Evolutionary conservation across 1,140 invertebrate genomes (phyloP), one percentile per base, ranked within the genome.

Genomic region (Agrypnia vestita): DNA sequence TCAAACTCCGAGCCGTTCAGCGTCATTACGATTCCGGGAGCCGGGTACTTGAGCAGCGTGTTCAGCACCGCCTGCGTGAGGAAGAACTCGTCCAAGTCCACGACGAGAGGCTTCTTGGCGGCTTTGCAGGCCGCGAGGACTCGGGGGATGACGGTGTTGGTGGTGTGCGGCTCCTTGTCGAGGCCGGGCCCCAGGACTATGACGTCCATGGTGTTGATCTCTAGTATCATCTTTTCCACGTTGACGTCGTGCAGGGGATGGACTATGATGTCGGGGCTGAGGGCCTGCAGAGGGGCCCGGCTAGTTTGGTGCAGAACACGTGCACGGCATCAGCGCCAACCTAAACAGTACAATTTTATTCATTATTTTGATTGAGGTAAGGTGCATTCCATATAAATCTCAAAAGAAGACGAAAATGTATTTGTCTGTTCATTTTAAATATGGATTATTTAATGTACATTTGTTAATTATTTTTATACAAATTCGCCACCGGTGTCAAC

Each of bases 241-340:
- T 88, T 84, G 25, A 85, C 84, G 43, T 89, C 93, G 81, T 91
- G 92, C 84, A 93, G 84, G 4, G 95, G 95, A 85, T 95, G 92
- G 9, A 97, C 95, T 84, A 96, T 96, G 0, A 96, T 87, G 83
- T 97, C 95, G 13, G 96, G 95, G 84, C 93, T 95, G 84, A 94
- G 96, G 9, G 91, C 91, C 84, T 97, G 97, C 71, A 97, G 94
- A 0, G 94, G 8, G 87, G 84, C 8, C 94, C 92, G 9, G 95
- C 94, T 12, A 92, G 91, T 81, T 89, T 88, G 6, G 90, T 87
- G 84, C 94, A 95, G 84, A 96, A 94, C 3, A 96, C 90, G 84
- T 96, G 94, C 0, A 91, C 91, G 13, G 96, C 85, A 86, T 96
- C 95, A 35, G 93, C 93, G 55, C 94, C 94, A 11, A 91, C 86